Percentiles rank a stretch among this genome's conserved stretches.
Conservation (phyloP, 2,113 vertebrate genomes). For the Leptobrachium leishanense region DNA sequence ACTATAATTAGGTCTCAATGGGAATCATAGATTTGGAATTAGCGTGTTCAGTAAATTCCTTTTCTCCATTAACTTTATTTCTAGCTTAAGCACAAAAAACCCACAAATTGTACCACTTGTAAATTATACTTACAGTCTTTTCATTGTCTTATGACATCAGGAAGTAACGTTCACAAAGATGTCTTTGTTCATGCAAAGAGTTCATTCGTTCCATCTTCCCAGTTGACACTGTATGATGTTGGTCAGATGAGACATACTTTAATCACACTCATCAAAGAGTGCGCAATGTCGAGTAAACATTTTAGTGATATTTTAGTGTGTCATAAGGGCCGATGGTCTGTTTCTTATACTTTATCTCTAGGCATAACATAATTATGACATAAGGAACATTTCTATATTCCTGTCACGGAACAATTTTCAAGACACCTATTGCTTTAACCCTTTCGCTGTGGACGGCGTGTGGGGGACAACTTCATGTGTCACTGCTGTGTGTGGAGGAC, state of each 20-base stretch:
- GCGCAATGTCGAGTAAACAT: not conserved
- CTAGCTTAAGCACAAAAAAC: not conserved
- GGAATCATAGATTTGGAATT: not conserved
- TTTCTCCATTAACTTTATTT: not conserved
- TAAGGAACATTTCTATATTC: not conserved
- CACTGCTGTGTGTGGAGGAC: no score
- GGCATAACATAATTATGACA: not conserved
- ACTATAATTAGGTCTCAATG: not conserved
- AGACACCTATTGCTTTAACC: no score
- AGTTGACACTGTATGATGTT: not conserved
- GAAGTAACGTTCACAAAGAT: not conserved
- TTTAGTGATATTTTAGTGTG: not conserved
- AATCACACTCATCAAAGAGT: conserved; percentile 5
- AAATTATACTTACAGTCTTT: not conserved
- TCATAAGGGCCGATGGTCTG: not conserved
- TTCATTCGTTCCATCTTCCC: not conserved
- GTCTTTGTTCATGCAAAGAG: not conserved
- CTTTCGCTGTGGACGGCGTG: no score
- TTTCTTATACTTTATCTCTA: not conserved
- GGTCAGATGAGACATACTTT: conserved; percentile 2
- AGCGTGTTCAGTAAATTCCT: not conserved
- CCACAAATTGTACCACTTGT: not conserved
- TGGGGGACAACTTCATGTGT: no score
- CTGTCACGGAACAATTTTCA: not conserved
- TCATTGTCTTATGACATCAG: not conserved